Percentiles rank a stretch among this genome's conserved stretches.
phyloP scores from a whole-genome alignment of 1,140 invertebrate genomes.

The Macrotrachela quadricornifera region DNA sequence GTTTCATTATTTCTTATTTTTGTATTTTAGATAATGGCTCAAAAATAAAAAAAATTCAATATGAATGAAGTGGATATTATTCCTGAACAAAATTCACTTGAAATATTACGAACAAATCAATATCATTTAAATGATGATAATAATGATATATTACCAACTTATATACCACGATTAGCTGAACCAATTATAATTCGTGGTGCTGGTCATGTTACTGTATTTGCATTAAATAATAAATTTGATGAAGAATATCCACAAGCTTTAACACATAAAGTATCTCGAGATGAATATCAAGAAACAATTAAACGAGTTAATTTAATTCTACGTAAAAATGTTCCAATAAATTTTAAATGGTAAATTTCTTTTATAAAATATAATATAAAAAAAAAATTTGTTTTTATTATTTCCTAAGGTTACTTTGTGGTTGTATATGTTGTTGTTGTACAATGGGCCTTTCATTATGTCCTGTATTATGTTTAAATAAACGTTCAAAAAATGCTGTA shows the following conservation, averaged over 20 bases:
- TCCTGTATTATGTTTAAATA: slow-evolving; percentile 3
- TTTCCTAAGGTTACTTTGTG: neutral
- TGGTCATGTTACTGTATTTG: slow-evolving; percentile 3
- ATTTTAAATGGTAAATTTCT: slow-evolving; percentile 3
- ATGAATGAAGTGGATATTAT: too few relatives aligned
- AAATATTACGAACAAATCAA: too few relatives aligned
- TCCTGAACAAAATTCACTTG: too few relatives aligned
- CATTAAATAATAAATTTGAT: slow-evolving; percentile 4
- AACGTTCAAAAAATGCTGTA: neutral
- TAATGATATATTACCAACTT: too few relatives aligned
- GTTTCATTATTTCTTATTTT: too few relatives aligned
- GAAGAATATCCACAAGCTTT: slow-evolving; percentile 1
- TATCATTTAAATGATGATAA: too few relatives aligned
- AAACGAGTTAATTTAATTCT: slow-evolving; percentile 5
- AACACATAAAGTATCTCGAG: neutral
- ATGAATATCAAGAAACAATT: slow-evolving; percentile 5
- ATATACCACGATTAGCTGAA: neutral
- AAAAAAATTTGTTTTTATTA: too few relatives aligned
- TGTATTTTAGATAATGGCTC: too few relatives aligned
- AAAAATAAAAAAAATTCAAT: too few relatives aligned
- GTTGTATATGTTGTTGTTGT: slow-evolving; percentile 8
- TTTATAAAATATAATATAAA: too few relatives aligned
- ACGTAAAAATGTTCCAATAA: slow-evolving; percentile 1
- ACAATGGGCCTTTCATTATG: slow-evolving; percentile 5
- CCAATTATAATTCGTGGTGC: slow-evolving; percentile 6